These are phyloP conservation scores for Pan troglodytes DNA, from an alignment of 2,113 vertebrate species.

Conservation along the genomic window DNA sequence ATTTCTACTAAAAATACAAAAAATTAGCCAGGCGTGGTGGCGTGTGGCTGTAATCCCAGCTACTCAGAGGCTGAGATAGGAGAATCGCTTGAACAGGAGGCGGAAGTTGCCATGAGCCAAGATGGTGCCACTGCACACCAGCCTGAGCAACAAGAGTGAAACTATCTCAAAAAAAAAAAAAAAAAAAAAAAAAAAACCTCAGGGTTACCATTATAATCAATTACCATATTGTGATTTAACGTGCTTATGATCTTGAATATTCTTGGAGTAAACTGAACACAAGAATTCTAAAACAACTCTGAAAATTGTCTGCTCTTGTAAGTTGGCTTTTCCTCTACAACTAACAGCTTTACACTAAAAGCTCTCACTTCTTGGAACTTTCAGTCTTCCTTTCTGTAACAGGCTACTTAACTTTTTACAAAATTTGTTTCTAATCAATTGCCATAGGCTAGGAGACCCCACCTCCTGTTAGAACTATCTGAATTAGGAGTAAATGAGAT, in stretches of 20 bases:
- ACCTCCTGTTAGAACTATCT: background rate
- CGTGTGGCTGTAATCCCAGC: too few relatives aligned
- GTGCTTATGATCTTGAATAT: background rate
- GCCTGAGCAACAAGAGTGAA: background rate
- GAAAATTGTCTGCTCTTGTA: background rate
- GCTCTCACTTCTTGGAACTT: background rate
- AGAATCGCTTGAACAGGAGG: too few relatives aligned
- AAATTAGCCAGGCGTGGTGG: too few relatives aligned
- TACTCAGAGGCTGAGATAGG: too few relatives aligned
- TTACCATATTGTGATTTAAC: background rate
- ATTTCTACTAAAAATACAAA: too few relatives aligned
- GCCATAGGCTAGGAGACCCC: background rate
- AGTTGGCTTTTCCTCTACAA: slow-evolving; percentile 19
- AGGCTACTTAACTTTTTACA: background rate
- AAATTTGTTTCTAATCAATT: background rate
- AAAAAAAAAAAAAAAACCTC: background rate
- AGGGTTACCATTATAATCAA: background rate
- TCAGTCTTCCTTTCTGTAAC: background rate
- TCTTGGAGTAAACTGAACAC: background rate
- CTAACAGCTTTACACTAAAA: background rate
- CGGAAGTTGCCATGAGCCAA: too few relatives aligned
- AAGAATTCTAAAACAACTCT: background rate
- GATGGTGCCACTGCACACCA: too few relatives aligned
- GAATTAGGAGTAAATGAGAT: background rate
- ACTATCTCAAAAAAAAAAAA: too few relatives aligned